These are phyloP conservation scores for Tenualosa thibaudeaui DNA, from an alignment of 2,797 vertebrate genomes.

Conservation along the genomic window DNA sequence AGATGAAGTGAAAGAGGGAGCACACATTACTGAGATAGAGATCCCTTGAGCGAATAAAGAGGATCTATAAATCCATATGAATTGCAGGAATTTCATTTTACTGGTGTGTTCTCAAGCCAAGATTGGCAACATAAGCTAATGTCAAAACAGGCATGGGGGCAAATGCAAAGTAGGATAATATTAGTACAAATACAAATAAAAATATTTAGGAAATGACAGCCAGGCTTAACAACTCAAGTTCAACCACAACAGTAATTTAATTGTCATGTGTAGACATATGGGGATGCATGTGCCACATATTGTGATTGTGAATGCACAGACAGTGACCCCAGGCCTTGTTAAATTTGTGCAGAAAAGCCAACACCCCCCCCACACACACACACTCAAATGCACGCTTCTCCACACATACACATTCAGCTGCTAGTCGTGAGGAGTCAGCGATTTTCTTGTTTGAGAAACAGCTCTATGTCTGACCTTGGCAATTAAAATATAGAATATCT, in stretches of 20 bases:
- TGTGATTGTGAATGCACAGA: background rate
- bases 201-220: background rate
- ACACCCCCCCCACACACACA: background rate
- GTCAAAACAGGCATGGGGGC: background rate
- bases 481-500: constrained; percentile 84
- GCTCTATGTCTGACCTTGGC: constrained; percentile 73
- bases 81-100: background rate
- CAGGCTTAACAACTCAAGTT: background rate
- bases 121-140: background rate
- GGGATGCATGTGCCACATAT: no score
- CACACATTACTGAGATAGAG: background rate
- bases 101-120: background rate
- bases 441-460: constrained; percentile 66
- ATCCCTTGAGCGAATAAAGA: background rate
- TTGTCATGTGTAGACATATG: background rate
- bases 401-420: background rate
- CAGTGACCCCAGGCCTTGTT: constrained; percentile 14
- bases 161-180: background rate
- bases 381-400: background rate
- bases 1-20: constrained; percentile 27
- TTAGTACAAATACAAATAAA: background rate
- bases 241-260: background rate
- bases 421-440: constrained; percentile 24
- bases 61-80: background rate
- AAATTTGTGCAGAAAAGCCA: constrained; percentile 3